Conservation (phyloP, 2,113 vertebrate genomes). For the Nettapus auritus region DNA sequence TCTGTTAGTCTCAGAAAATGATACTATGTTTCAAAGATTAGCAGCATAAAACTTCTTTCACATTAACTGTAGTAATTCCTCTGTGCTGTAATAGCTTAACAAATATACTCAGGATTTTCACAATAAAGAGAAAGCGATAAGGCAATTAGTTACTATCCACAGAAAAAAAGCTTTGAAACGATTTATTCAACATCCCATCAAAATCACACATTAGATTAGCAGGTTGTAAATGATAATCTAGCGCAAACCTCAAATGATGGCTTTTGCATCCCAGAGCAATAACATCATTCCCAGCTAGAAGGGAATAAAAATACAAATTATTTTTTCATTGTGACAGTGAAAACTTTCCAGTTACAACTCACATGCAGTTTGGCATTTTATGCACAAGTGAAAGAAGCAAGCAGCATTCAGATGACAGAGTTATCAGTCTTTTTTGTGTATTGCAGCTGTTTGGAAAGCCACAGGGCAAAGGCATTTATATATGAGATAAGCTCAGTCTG, state of each 20-base stretch:
- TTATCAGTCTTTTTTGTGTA: conserved; percentile 79
- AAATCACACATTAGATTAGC: conserved; percentile 63
- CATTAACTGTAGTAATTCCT: conserved; percentile 40
- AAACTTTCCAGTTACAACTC: conserved; percentile 57
- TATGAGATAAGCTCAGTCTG: conserved; percentile 78
- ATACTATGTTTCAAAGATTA: conserved; percentile 41
- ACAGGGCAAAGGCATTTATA: conserved; percentile 80
- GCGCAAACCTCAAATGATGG: background rate
- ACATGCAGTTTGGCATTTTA: conserved; percentile 54
- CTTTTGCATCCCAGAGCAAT: conserved; percentile 11
- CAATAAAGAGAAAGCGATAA: conserved; percentile 37
- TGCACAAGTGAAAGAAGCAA: conserved; percentile 55
- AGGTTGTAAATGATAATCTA: conserved; percentile 42
- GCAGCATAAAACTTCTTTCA: conserved; percentile 32
- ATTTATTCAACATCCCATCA: conserved; percentile 40
- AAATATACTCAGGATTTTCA: conserved; percentile 42
- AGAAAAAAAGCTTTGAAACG: conserved; percentile 55
- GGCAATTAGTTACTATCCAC: conserved; percentile 31
- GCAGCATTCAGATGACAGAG: conserved; percentile 72
- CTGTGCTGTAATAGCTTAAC: conserved; percentile 31
- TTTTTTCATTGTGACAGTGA: conserved; percentile 1
- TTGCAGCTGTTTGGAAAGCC: conserved; percentile 78
- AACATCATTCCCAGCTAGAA: conserved; percentile 21
- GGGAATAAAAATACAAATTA: conserved; percentile 40
- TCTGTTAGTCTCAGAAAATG: conserved; percentile 24